A percentile compares a stretch with the other conserved stretches of the same genome.
phyloP scores from a whole-genome alignment of 2,797 vertebrate genomes.

The Streptopelia turtur region DNA sequence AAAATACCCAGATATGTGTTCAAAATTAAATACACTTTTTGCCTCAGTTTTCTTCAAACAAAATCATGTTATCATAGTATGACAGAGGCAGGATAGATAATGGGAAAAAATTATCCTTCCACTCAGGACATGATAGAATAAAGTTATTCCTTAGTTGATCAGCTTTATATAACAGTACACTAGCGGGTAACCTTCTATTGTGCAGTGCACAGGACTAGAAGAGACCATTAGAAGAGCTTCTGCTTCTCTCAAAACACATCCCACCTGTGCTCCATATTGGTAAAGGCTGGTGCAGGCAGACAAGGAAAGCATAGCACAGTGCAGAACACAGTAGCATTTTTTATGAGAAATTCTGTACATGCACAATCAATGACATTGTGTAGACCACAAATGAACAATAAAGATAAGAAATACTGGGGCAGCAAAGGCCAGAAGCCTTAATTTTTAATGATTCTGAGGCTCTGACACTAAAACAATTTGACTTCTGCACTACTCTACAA shows the following conservation, averaged over 20 bases:
- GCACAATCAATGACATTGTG: neutral
- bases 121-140: neutral
- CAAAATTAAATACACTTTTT: neutral
- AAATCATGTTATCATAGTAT: neutral
- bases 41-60: neutral
- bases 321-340: neutral
- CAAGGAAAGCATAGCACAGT: neutral
- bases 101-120: neutral
- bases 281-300: neutral
- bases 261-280: neutral
- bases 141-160: neutral
- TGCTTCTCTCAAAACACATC: neutral
- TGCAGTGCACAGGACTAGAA: neutral
- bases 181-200: neutral
- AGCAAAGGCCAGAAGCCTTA: slow-evolving; percentile 17
- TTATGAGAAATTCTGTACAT: neutral
- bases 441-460: neutral
- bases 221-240: neutral
- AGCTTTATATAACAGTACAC: neutral
- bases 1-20: neutral
- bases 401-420: neutral
- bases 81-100: neutral
- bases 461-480: neutral
- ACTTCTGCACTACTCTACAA: neutral
- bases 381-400: slow-evolving; percentile 1